Percentiles rank a stretch among this genome's conserved stretches.
These are phyloP conservation scores for Bolinopsis microptera DNA, from an alignment of 37 sponge, comb jelly and placozoan genomes.

Conservation along the genomic window DNA sequence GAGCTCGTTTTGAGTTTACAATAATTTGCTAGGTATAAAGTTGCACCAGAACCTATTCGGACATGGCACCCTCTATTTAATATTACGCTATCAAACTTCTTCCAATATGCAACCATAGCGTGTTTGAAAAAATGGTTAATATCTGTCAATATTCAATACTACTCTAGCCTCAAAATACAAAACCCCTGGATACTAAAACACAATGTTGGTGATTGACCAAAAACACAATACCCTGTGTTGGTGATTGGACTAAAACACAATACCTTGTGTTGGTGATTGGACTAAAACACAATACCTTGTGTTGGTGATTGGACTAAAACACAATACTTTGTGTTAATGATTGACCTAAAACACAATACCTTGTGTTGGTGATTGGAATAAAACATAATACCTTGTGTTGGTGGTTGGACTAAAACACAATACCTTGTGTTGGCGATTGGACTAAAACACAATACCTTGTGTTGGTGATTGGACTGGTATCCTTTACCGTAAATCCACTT, in stretches of 20 bases:
- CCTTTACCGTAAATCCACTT: constrained; percentile 27
- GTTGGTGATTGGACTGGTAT: background rate
- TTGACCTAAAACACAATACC: background rate
- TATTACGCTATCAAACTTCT: no score
- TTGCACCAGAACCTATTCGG: no score
- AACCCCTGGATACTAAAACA: no score
- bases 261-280: background rate
- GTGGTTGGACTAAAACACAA: background rate
- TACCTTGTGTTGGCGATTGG: background rate
- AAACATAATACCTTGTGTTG: background rate
- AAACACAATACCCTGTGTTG: background rate
- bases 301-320: background rate
- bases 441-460: constrained; percentile 19
- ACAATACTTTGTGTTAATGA: background rate
- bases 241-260: background rate
- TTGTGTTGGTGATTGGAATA: background rate
- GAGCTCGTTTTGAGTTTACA: background rate
- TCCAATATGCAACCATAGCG: no score
- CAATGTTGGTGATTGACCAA: background rate
- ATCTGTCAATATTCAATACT: no score
- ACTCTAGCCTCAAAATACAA: no score
- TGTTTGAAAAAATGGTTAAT: no score
- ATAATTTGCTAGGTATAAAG: background rate
- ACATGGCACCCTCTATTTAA: no score
- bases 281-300: background rate